Conservation (phyloP, 2,888 invertebrate species). For the Phortica magna region DNA sequence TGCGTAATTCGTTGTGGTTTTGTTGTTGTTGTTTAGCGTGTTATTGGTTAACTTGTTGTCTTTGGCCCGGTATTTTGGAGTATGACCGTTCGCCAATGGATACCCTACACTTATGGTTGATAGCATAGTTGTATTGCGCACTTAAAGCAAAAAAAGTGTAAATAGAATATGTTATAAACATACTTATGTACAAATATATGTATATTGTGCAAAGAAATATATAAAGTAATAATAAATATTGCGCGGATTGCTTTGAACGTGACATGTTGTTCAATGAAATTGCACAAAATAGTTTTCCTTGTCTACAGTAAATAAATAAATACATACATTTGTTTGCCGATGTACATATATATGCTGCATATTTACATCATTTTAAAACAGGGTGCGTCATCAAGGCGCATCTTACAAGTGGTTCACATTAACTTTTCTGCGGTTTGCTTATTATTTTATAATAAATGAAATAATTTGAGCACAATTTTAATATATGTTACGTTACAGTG, state of each 20-base stretch:
- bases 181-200: not conserved
- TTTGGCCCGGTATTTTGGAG: not conserved
- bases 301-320: not conserved
- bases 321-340: not conserved
- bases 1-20: not conserved
- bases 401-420: too few species aligned
- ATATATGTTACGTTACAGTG: too few species aligned
- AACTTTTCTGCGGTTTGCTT: too few species aligned
- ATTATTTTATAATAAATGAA: too few species aligned
- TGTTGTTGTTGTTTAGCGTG: not conserved
- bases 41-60: not conserved
- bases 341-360: too few species aligned
- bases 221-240: not conserved
- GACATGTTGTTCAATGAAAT: not conserved
- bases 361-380: too few species aligned
- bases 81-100: too few species aligned
- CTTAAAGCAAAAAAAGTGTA: not conserved
- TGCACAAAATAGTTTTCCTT: slow-evolving; percentile 1
- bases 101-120: too few species aligned
- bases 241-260: not conserved
- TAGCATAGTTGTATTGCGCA: not conserved
- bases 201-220: not conserved
- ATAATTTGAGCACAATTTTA: too few species aligned
- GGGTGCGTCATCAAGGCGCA: too few species aligned
- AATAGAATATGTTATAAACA: not conserved